Percentiles rank a stretch among this genome's conserved stretches.
These are phyloP conservation scores for Apodemus agrarius DNA, from an alignment of 2,797 vertebrate genomes.

Conservation along the genomic window DNA sequence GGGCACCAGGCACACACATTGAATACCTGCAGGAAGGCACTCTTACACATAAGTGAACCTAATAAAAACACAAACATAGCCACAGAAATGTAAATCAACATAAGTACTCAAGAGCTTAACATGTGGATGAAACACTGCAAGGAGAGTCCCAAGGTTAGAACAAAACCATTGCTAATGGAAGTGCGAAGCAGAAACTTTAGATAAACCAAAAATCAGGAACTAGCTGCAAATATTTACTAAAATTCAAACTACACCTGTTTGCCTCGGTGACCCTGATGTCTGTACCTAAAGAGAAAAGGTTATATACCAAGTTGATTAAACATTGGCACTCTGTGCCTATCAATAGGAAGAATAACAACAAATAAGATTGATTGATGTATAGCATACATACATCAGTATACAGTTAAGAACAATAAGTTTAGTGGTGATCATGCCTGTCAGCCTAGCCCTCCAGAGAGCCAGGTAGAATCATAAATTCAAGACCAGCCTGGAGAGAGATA, in stretches of 20 bases:
- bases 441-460: not conserved
- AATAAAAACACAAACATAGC: not conserved
- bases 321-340: not conserved
- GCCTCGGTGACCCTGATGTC: not conserved
- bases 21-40: not conserved
- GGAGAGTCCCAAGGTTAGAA: not conserved
- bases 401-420: not conserved
- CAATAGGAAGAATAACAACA: slow-evolving; percentile 3
- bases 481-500: not conserved
- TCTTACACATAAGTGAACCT: not conserved
- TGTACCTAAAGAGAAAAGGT: not conserved
- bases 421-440: not conserved
- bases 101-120: too few relatives aligned
- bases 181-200: not conserved
- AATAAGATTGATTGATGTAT: not conserved
- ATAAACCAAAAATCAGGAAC: not conserved
- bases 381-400: not conserved
- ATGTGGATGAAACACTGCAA: not conserved
- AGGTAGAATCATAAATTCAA: not conserved
- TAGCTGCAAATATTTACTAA: not conserved
- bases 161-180: not conserved
- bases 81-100: not conserved
- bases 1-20: not conserved
- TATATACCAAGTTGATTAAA: not conserved
- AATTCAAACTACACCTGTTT: not conserved